These are phyloP conservation scores for Serrognathus titanus DNA, from an alignment of 2,888 invertebrate genomes.

Conservation along the genomic window DNA sequence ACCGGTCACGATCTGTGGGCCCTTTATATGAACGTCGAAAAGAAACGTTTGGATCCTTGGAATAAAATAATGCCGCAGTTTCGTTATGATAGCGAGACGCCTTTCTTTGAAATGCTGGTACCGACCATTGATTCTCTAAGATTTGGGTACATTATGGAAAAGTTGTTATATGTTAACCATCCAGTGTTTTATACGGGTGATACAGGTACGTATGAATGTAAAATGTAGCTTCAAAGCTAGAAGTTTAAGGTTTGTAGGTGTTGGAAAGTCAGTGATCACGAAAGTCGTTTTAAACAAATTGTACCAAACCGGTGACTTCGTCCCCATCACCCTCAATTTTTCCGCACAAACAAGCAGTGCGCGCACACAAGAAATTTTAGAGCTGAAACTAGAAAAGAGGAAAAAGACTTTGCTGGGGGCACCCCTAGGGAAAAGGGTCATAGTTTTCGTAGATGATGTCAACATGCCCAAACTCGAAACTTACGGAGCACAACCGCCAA, in stretches of 20 bases:
- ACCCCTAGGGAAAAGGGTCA: constrained; percentile 75
- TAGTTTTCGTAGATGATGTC: constrained; percentile 87
- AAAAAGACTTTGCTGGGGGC: constrained; percentile 78
- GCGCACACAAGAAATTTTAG: constrained; percentile 82
- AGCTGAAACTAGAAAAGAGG: constrained; percentile 78
- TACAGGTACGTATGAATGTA: constrained; percentile 56
- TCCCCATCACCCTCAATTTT: constrained; percentile 80
- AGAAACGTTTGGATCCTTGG: constrained; percentile 74
- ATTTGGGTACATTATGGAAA: constrained; percentile 76
- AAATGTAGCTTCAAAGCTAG: background rate
- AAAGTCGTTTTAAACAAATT: constrained; percentile 69
- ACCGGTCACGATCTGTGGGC: constrained; percentile 70
- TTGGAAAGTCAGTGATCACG: constrained; percentile 86
- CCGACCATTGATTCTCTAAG: constrained; percentile 89
- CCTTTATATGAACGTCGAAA: constrained; percentile 68
- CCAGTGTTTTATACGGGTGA: constrained; percentile 89
- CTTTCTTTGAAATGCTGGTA: constrained; percentile 87
- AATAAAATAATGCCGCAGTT: constrained; percentile 73
- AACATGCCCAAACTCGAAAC: constrained; percentile 87
- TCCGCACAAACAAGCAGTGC: constrained; percentile 87
- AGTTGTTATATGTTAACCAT: constrained; percentile 66
- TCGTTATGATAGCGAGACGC: constrained; percentile 62
- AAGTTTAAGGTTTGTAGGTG: constrained; percentile 55
- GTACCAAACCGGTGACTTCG: constrained; percentile 57
- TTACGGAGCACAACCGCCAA: constrained; percentile 89